Percentiles rank a stretch among this genome's conserved stretches.
phyloP scores from a whole-genome alignment of 2,888 invertebrate species.

The Lycophotia porphyrea region DNA sequence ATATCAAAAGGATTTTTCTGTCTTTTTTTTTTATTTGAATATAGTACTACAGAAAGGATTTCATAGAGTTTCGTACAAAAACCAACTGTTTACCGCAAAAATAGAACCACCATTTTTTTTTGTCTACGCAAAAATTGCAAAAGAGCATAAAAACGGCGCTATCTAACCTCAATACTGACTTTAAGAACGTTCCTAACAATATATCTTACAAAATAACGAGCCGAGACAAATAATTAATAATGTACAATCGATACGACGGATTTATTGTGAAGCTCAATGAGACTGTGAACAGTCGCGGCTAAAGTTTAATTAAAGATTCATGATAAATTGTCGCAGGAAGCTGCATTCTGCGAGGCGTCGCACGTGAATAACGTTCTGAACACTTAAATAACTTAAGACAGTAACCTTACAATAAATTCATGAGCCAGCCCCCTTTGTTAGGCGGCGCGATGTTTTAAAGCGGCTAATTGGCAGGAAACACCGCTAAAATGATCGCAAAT shows the following conservation, averaged over 20 bases:
- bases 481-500: slow-evolving; percentile 83
- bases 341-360: slow-evolving; percentile 86
- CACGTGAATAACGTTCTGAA: slow-evolving; percentile 86
- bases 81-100: background rate
- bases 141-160: slow-evolving; percentile 2
- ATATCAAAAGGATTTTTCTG: background rate
- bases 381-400: slow-evolving; percentile 88
- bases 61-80: background rate
- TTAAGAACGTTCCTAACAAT: slow-evolving; percentile 12
- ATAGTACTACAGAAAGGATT: background rate
- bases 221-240: slow-evolving; percentile 64
- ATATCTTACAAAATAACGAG: slow-evolving; percentile 46
- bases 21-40: background rate
- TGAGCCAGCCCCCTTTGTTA: slow-evolving; percentile 85
- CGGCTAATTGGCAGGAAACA: slow-evolving; percentile 88
- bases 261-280: slow-evolving; percentile 82
- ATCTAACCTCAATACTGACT: background rate
- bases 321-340: slow-evolving; percentile 90
- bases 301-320: slow-evolving; percentile 90
- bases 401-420: slow-evolving; percentile 89
- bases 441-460: slow-evolving; percentile 79
- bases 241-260: slow-evolving; percentile 65
- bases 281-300: slow-evolving; percentile 84
- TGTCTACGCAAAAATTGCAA: background rate
- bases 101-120: background rate